Evolutionary conservation across 2,113 vertebrate genomes (phyloP), one percentile per base, ranked within the genome.

Genomic region (Oreochromis aureus): DNA sequence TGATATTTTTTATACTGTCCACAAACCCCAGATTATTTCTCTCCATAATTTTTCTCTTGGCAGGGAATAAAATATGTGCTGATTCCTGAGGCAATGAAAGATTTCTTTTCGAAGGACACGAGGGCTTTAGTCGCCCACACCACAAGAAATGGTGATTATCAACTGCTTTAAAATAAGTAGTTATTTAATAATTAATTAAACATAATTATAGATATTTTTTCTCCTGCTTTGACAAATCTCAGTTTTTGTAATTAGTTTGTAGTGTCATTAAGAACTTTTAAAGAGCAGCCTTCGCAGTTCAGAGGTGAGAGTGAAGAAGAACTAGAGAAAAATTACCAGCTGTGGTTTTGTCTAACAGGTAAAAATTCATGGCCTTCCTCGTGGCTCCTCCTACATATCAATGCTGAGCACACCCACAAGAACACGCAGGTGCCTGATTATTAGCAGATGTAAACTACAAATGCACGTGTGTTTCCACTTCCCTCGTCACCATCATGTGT

Each of bases 111-210:
- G n/a, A n/a, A n/a, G n/a, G n/a, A n/a, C n/a, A n/a, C n/a, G n/a
- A n/a, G n/a, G n/a, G n/a, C n/a, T n/a, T n/a, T n/a, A n/a, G n/a
- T n/a, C n/a, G n/a, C n/a, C n/a, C n/a, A n/a, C n/a, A n/a, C n/a
- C n/a, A n/a, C n/a, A n/a, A n/a, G n/a, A n/a, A n/a, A n/a, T n/a
- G 36, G 80, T 96, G 71, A 94, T 46, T 86, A 78, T 73, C 32
- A 15, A 59, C 22, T 24, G 22, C 22, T 24, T 24, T 24, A 24
- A 24, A 24, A 24, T 53, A 53, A 53, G 51, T 53, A n/a, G 9
- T 53, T 5, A n/a, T 53, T 19, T 53, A n/a, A 19, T n/a, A 10
- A 24, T 24, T 24, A 24, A 24, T 24, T 24, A 24, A 24, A 24
- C 22, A 24, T 24, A 24, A 24, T 24, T 24, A 24, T 24, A 24